These are phyloP conservation scores for Tetropium fuscum DNA, from an alignment of 2,888 invertebrate genomes.

Conservation along the genomic window DNA sequence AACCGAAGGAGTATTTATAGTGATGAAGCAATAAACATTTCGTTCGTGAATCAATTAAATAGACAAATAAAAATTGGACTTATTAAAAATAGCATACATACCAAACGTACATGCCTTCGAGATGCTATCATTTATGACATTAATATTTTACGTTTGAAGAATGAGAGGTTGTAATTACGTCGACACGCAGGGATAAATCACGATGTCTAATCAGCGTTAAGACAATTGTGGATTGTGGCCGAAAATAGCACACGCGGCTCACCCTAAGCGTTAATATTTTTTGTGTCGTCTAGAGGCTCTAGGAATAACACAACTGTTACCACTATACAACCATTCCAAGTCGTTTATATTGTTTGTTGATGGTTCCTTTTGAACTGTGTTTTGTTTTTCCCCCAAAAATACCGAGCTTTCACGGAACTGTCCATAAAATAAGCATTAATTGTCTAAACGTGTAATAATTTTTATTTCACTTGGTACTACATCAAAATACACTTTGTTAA, in stretches of 20 bases:
- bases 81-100: slow-evolving; percentile 29
- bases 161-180: slow-evolving; percentile 53
- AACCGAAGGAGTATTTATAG: slow-evolving; percentile 1
- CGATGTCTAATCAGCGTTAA: slow-evolving; percentile 45
- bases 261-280: slow-evolving; percentile 52
- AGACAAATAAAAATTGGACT: slow-evolving; percentile 22
- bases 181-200: slow-evolving; percentile 54
- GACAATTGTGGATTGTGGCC: slow-evolving; percentile 44
- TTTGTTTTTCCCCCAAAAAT: slow-evolving; percentile 42
- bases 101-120: slow-evolving; percentile 46
- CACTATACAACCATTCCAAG: slow-evolving; percentile 45
- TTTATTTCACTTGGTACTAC: slow-evolving; percentile 30
- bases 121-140: slow-evolving; percentile 51
- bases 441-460: slow-evolving; percentile 41
- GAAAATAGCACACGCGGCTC: slow-evolving; percentile 40
- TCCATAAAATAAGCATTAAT: slow-evolving; percentile 41
- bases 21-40: slow-evolving; percentile 16
- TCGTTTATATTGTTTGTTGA: slow-evolving; percentile 53
- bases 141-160: slow-evolving; percentile 56
- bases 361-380: slow-evolving; percentile 41
- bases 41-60: slow-evolving; percentile 16
- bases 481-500: slow-evolving; percentile 25
- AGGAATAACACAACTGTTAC: slow-evolving; percentile 55
- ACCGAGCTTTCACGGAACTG: slow-evolving; percentile 38
- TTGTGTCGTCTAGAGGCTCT: slow-evolving; percentile 55